A percentile compares a stretch with the other conserved stretches of the same genome.
Evolutionary conservation across 2,113 vertebrate genomes (phyloP).

Genomic region (Gallinago jamesoni): DNA sequence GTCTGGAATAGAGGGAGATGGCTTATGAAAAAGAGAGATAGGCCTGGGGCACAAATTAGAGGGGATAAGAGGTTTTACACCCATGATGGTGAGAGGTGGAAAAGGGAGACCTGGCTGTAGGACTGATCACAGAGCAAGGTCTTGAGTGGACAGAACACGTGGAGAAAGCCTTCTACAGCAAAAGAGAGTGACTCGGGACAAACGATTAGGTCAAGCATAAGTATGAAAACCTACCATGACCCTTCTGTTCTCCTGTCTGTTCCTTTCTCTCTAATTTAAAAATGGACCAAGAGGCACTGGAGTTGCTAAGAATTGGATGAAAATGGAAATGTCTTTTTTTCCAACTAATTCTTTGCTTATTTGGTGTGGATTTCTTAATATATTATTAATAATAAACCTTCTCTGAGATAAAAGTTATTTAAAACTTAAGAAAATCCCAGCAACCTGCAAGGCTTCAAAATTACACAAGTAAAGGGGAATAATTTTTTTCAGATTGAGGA

Average conservation of each 20-base stretch:
- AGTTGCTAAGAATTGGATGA: background rate
- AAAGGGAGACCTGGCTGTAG: background rate
- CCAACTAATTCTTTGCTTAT: background rate
- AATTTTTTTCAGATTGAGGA: background rate
- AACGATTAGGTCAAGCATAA: background rate
- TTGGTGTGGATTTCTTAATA: background rate
- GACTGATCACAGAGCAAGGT: background rate
- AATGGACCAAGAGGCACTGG: background rate
- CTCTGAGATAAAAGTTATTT: background rate
- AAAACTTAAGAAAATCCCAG: background rate
- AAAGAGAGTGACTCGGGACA: background rate
- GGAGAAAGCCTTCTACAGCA: background rate
- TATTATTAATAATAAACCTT: background rate
- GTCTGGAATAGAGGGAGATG: background rate
- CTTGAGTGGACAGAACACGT: background rate
- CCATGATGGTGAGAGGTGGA: background rate
- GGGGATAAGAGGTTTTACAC: background rate
- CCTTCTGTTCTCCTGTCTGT: background rate
- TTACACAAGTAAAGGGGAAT: background rate
- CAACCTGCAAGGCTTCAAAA: background rate
- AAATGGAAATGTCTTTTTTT: background rate
- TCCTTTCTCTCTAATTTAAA: background rate
- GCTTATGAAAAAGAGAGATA: background rate
- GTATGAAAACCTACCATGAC: background rate
- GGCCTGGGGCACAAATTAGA: background rate